Evolutionary conservation across 1,140 invertebrate genomes (phyloP), one percentile per base, ranked within the genome.

Genomic region (Drosophila insularis): DNA sequence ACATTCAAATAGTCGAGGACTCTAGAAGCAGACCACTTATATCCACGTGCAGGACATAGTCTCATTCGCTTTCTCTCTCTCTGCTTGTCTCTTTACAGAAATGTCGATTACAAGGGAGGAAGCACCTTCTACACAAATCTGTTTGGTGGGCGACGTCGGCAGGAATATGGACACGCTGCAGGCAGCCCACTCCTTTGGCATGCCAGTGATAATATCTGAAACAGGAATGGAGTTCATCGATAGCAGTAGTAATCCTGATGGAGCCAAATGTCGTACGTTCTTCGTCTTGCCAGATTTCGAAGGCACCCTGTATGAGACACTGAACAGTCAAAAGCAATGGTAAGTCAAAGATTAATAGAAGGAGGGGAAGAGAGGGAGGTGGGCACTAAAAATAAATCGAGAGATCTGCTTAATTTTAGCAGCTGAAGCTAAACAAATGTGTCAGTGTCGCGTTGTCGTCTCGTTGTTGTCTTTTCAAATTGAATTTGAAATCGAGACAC

Each of bases 221-320:
- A 94, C 93, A 74, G 95, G 94, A 21, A 69, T 92, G 76, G 94
- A 95, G 85, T 93, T 93, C 89, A 61, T 94, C 53, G 93, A 92
- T 46, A 90, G 92, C 8, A 94, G 93, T 92, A 4, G 32, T 11
- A 3, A 11, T 11, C 8, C 32, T 35, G 7, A 35, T 35, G 32
- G 32, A 35, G 14, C 17, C 17, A 21, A 19, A n/a, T 11, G 8
- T 4, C 94, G 94, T 68, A 96, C 95, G 43, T 94, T 95, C 76
- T 97, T 95, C 92, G 93, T 97, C 71, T 74, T 96, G 54, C 94
- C 95, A 55, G 93, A 94, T 72, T 96, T 96, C 81, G 94, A 95
- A 77, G 95, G 94, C 94, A 73, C 96, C 94, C 91, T 27, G 6
- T 27, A 27, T 27, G 93, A 95, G 67, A 92, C 91, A 69, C 93